phyloP scores from a whole-genome alignment of 2,113 vertebrate species.

The Alethe castanea region DNA sequence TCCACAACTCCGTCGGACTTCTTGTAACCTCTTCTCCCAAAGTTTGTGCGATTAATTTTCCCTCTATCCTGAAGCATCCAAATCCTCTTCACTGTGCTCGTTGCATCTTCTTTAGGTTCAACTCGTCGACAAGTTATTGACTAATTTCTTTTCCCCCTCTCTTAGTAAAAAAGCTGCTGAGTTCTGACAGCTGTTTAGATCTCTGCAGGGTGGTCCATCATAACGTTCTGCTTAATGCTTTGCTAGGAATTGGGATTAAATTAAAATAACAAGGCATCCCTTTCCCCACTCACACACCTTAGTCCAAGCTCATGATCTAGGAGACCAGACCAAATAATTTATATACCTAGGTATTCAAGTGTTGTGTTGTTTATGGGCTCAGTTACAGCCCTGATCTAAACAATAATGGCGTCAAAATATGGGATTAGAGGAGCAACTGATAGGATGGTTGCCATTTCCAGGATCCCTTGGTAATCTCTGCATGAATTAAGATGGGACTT shows the following conservation, averaged over 20 bases:
- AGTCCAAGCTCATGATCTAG: not conserved
- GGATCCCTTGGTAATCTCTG: not conserved
- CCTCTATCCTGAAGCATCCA: not conserved
- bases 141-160: not conserved
- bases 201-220: not conserved
- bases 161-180: not conserved
- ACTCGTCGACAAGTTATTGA: not conserved
- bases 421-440: not conserved
- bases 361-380: not conserved
- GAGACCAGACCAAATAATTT: not conserved
- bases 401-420: not conserved
- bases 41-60: not conserved
- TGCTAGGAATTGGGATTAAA: not conserved
- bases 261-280: not conserved
- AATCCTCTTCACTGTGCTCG: not conserved
- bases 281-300: not conserved
- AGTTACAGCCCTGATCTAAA: not conserved
- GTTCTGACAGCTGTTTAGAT: not conserved
- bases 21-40: not conserved
- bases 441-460: not conserved
- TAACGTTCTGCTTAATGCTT: not conserved
- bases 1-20: not conserved
- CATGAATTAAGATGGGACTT: not conserved
- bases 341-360: fast-evolving
- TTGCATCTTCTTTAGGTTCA: not conserved